Evolutionary conservation across 2,797 vertebrate genomes (phyloP).

Genomic region (Neostethus bicornis): DNA sequence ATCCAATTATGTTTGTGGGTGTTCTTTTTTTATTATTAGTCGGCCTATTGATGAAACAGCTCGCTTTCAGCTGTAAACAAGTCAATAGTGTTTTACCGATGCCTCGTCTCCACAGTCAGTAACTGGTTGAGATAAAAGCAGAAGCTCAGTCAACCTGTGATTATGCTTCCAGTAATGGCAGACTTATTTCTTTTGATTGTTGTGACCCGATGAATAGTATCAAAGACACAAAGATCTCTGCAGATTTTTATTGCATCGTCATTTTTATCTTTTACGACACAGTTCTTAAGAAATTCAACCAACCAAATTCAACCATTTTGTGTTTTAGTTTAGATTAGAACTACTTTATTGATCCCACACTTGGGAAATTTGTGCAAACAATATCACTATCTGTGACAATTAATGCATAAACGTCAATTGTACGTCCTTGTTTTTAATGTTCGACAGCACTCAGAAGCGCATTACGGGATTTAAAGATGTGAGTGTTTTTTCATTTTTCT

Average conservation of each 20-base stretch:
- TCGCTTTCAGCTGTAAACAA: slow-evolving; percentile 34
- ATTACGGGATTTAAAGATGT: too few species aligned
- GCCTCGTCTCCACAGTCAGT: slow-evolving; percentile 11
- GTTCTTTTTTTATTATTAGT: not conserved
- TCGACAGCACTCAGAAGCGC: too few species aligned
- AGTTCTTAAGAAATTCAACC: too few species aligned
- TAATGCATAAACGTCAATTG: too few species aligned
- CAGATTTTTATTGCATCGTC: slow-evolving; percentile 6
- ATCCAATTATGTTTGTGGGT: not conserved
- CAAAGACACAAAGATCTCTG: too few species aligned
- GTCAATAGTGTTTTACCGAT: slow-evolving; percentile 27
- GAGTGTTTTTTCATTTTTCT: too few species aligned
- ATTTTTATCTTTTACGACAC: slow-evolving; percentile 9
- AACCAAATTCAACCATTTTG: too few species aligned
- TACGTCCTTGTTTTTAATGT: too few species aligned
- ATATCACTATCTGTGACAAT: too few species aligned
- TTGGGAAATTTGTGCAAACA: too few species aligned
- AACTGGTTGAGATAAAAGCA: slow-evolving; percentile 10
- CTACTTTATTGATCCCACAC: too few species aligned
- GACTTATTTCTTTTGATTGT: slow-evolving; percentile 13
- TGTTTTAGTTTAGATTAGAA: too few species aligned
- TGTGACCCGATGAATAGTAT: slow-evolving; percentile 14
- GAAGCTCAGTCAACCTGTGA: slow-evolving; percentile 30
- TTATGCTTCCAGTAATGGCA: slow-evolving; percentile 9
- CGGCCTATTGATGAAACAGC: slow-evolving; percentile 7